Base-by-base conservation (phyloP, 2,888 invertebrate genomes). In the Pogonocherus hispidulus region DNA sequence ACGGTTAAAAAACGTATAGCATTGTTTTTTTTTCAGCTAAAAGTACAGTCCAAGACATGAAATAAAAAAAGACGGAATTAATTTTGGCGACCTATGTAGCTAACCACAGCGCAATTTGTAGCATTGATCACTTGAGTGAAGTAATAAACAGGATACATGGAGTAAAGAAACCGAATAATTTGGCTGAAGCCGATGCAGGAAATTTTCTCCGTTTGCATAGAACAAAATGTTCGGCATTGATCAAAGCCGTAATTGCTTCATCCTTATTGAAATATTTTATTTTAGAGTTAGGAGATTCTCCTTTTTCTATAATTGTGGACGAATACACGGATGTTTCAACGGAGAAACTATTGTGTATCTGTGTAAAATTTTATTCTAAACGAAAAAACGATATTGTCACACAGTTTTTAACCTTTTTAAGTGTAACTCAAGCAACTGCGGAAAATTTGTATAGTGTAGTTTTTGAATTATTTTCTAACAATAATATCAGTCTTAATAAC, bases 321-420 rank as follows among this genome's bases (percentile, higher is more conserved):
- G 56, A 65, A 57, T 56, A 23, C 16, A 65, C 65, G 4, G 57
- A 65, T 47, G 47, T 65, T 18, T 22, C 22, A 4, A 57, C 49
- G 5, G 11, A 20, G n/a, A 60, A 66, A 23, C 41, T 55, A 5
- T 37, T 63, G 35, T 32, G 41, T 20, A 14, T 63, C 20, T 16
- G 35, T 55, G 20, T 74, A 8, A 52, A 72, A 32, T 80, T 79
- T 64, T 77, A 69, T 56, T 75, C 74, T 47, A 27, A 3, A 22
- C 9, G n/a, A 16, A 27, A 51, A 9, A 49, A 32, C 23, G n/a
- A 22, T 14, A 23, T 78, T 59, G 41, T 73, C 4, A 76, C 76
- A 8, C 72, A 74, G 16, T 79, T 74, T 60, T 37, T 79, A 5
- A 76, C 72, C 6, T 70, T 23, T 37, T 16, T 41, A 22, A 16